Base-by-base conservation (phyloP, 1,140 invertebrate genomes). In the Drosophila pseudoobscura region DNA sequence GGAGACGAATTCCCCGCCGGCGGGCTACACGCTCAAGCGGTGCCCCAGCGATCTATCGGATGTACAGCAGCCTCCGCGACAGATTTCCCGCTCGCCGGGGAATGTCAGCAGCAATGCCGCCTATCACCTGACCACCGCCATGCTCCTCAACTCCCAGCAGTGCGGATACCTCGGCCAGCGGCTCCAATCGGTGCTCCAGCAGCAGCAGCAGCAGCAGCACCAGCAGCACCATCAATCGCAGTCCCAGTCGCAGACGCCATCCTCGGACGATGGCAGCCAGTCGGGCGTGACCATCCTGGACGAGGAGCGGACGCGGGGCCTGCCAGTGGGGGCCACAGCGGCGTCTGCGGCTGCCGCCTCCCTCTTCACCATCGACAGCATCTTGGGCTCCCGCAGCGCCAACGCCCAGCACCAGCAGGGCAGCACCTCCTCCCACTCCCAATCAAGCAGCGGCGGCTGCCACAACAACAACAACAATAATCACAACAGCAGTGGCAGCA, bases 341-440 rank as follows among this genome's bases (percentile, higher is more conserved):
- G 90, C 93, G 31, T 90, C 93, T 43, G 92, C 93, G 13, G 92
- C 93, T 8, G 93, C 94, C 2, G 93, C 94, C 49, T 96, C 95
- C 31, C 92, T 95, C 35, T 96, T 96, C 87, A 96, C 95, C 69
- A 96, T 96, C 74, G 96, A 96, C 91, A 96, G 95, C 91, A 96
- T 96, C 59, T 91, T 97, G 79, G 95, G 89, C 6, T 91, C 90
- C 9, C 64, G 87, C 24, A 75, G 68, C 17, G 77, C 53, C 0
- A 69, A 62, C 7, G 65, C 61, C 8, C 68, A 24, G 1, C 57
- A 66, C 6, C 70, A 52, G 8, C 58, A 66, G 2, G 55, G 51
- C 15, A 65, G 50, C 46, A 53, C 58, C 41, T 39, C 65, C 0
- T 7, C 44, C 0, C 50, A 41, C 58, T 49, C 44, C 55, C 78